These are phyloP conservation scores for Arctocebus calabarensis DNA, from an alignment of 2,797 vertebrate species.

Conservation along the genomic window DNA sequence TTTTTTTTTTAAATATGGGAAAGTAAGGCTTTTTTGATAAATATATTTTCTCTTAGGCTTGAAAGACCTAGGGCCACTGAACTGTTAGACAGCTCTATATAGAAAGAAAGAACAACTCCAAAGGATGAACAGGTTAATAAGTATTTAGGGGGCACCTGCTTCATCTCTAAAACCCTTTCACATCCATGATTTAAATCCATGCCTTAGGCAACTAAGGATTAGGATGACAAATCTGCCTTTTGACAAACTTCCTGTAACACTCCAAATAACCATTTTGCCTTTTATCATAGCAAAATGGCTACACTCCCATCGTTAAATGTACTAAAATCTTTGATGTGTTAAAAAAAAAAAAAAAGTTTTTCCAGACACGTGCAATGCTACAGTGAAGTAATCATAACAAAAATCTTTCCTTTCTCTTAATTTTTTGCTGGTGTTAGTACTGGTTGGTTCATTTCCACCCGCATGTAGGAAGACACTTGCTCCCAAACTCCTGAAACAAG, in stretches of 20 bases:
- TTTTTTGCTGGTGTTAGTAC: background rate
- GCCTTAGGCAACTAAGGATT: background rate
- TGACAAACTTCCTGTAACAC: constrained; percentile 26
- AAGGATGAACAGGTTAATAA: constrained; percentile 10
- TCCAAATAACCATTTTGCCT: background rate
- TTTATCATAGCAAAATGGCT: constrained; percentile 29
- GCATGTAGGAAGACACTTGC: background rate
- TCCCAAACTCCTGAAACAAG: background rate
- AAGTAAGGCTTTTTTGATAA: background rate
- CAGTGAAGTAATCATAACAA: background rate
- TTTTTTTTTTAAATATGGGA: too few relatives aligned
- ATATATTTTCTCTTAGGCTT: constrained; percentile 15
- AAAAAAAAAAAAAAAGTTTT: background rate
- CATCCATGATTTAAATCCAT: background rate
- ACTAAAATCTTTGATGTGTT: background rate
- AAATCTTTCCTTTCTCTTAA: background rate
- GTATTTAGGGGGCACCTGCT: background rate
- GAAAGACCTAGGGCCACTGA: background rate
- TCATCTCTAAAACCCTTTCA: background rate
- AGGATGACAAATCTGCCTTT: background rate
- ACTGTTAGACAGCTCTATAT: background rate
- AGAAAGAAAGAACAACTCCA: constrained; percentile 52
- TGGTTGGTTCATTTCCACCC: background rate
- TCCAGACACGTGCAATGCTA: background rate
- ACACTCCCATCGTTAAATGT: background rate